Base-by-base conservation (phyloP, 2,888 invertebrate species). In the Cantharis rustica region DNA sequence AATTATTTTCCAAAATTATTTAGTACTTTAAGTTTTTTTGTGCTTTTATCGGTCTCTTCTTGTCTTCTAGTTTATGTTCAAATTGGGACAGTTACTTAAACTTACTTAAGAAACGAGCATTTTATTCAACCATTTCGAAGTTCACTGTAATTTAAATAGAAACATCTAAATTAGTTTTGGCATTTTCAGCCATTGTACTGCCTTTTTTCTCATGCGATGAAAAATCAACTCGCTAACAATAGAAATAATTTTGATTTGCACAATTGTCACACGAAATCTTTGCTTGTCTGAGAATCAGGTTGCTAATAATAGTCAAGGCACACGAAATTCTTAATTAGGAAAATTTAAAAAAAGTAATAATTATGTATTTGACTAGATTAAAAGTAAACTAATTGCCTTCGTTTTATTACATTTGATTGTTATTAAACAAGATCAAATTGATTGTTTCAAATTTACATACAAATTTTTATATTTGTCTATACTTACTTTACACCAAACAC, bases 211-310 rank as follows among this genome's bases (percentile, higher is more conserved):
- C 76, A 73, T 61, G 73, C 68, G 70, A 76, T 71, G 68, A 70
- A 70, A 76, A 74, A n/a, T 20, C 66, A 63, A 64, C 61, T 61
- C 73, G 62, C 15, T 68, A 76, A 76, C 73, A 73, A 76, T 73
- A 64, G 73, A 16, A 61, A 70, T 62, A 76, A 76, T 76, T 76
- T 76, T 69, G 61, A 70, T 69, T 72, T 69, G 64, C 62, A 72
- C 66, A 76, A 63, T 77, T 77, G 77, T 77, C 77, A 72, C 77
- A 71, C 64, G 64, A 66, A 66, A 17, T 20, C 23, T 66, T 23
- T 23, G 17, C n/a, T 66, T 20, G 9, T 17, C 64, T 66, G 64
- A 66, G 64, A 66, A 66, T 66, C 23, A 66, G 64, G 64, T 66
- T 66, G 64, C 11, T 66, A 13, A n/a, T 47, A 47, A 47, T 47